phyloP scores from a whole-genome alignment of 2,113 vertebrate genomes.

The Eurypyga helias region DNA sequence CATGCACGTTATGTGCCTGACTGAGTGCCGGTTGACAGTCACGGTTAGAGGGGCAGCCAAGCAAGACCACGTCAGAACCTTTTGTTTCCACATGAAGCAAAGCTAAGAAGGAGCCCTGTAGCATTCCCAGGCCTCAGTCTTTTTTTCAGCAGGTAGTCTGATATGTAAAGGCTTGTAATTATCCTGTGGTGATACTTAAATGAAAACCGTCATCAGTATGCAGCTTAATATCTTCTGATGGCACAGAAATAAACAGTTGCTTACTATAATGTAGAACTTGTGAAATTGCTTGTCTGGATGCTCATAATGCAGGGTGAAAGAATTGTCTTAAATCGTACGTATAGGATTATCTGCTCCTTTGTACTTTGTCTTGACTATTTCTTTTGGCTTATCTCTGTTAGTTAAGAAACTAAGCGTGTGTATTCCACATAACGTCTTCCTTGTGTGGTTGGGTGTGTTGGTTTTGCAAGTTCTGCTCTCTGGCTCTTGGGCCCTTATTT shows the following conservation, averaged over 20 bases:
- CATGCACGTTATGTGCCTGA: background rate
- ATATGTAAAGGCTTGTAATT: background rate
- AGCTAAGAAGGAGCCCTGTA: background rate
- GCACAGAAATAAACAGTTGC: background rate
- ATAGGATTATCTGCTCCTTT: background rate
- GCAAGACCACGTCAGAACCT: background rate
- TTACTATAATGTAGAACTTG: background rate
- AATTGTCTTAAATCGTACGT: background rate
- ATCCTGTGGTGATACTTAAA: background rate
- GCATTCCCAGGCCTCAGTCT: background rate
- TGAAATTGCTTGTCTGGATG: background rate
- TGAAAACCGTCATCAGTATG: background rate
- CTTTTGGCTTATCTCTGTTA: background rate
- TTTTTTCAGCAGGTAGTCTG: background rate
- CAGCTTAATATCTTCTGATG: background rate
- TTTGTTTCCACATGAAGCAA: background rate
- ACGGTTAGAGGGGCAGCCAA: background rate
- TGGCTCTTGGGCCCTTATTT: background rate
- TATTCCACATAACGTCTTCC: background rate
- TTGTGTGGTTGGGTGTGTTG: background rate
- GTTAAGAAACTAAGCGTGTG: background rate
- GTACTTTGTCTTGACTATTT: background rate
- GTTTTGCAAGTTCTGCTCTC: background rate
- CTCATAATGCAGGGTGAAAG: background rate
- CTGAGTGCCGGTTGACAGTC: background rate